These are phyloP conservation scores for Macrotrachela quadricornifera DNA, from an alignment of 1,140 invertebrate genomes.

Conservation along the genomic window DNA sequence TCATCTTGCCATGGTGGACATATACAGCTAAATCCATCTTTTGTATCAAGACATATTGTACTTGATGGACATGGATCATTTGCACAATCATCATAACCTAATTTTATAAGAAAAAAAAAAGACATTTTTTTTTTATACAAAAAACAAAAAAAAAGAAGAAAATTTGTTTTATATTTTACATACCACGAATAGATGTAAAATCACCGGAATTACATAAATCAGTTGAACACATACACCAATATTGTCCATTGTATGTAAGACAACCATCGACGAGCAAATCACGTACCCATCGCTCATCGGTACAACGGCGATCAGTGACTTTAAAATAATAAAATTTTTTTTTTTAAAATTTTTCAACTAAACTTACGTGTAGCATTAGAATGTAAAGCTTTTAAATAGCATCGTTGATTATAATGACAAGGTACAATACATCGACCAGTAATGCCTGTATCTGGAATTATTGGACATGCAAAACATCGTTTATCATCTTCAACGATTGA, in stretches of 20 bases:
- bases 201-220: constrained; percentile 6
- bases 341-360: too few relatives aligned
- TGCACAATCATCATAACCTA: constrained; percentile 4
- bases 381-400: too few relatives aligned
- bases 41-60: constrained; percentile 3
- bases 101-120: too few relatives aligned
- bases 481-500: too few relatives aligned
- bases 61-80: constrained; percentile 3
- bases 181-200: neutral
- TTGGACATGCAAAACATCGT: too few relatives aligned
- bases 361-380: too few relatives aligned
- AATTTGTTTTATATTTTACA: too few relatives aligned
- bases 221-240: constrained; percentile 7
- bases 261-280: constrained; percentile 7
- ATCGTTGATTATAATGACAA: too few relatives aligned
- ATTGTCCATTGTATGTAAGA: neutral
- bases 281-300: constrained; percentile 1
- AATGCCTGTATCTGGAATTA: too few relatives aligned
- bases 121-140: too few relatives aligned
- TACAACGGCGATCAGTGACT: constrained; percentile 5
- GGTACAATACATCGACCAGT: too few relatives aligned
- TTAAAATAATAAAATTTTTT: neutral
- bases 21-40: constrained; percentile 7
- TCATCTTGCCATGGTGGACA: constrained; percentile 8
- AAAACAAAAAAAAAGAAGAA: too few relatives aligned